Base-by-base conservation (phyloP, 2,888 invertebrate species). In the Oligia fasciuncula region DNA sequence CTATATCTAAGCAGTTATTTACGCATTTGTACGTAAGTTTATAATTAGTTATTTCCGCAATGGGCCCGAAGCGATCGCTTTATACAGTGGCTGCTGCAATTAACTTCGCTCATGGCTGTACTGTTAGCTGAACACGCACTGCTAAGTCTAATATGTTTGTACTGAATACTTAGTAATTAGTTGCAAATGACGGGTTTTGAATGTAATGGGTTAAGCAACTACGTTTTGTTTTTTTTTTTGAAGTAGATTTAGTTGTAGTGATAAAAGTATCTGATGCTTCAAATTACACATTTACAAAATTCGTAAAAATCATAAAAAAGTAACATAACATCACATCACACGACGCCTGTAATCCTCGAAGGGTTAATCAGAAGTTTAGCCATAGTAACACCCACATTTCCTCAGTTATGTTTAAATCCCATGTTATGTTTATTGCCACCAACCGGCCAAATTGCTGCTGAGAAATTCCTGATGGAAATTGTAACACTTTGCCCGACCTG, bases 31-130 rank as follows among this genome's bases (percentile, higher is more conserved):
- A 88, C 85, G 85, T 88, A 87, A 89, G 86, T 90, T 87, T 81
- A 87, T 92, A 93, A 92, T 92, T 92, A 93, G 88, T 88, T 90
- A 90, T 92, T 91, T 91, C 92, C 90, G 87, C 87, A 88, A 79
- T 83, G 77, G 86, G 91, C 92, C 87, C 76, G 80, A 86, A 90
- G 90, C 89, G 86, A 90, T 89, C 88, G 86, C 88, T 91, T 91
- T 89, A 89, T 89, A 89, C 84, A 79, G 86, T 77, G 85, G 76
- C 85, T 87, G 83, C 81, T 81, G 91, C 88, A 91, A 92, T 92
- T 91, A 91, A 86, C 90, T 89, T 86, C 81, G 73, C 69, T 80
- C 77, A 83, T 67, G 77, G 88, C 70, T 86, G 85, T 84, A 87
- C 87, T 89, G 88, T 87, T 88, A 88, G 86, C 85, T 71, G 29